Conservation (phyloP, 2,797 vertebrate species). For the Pipistrellus pipistrellus region DNA sequence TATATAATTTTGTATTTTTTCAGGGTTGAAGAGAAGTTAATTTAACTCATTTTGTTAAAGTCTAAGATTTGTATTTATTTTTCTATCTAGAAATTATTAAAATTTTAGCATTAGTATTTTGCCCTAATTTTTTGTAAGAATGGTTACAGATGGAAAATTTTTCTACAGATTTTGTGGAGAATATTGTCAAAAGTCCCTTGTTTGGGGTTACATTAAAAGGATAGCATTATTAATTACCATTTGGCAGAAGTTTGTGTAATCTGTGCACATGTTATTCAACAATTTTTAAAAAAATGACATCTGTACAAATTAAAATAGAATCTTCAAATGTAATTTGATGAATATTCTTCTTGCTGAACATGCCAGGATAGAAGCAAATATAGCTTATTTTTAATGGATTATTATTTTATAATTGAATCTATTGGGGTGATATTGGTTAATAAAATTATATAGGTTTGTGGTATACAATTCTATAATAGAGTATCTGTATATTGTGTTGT, state of each 20-base stretch:
- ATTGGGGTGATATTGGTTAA: background rate
- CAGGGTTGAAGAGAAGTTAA: constrained; percentile 49
- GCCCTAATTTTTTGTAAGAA: constrained; percentile 67
- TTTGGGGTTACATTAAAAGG: constrained; percentile 45
- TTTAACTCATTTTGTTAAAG: background rate
- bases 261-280: constrained; percentile 77
- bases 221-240: constrained; percentile 79
- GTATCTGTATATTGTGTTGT: background rate
- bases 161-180: constrained; percentile 52
- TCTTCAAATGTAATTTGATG: constrained; percentile 58
- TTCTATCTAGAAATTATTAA: constrained; percentile 1
- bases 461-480: background rate
- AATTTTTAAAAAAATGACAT: constrained; percentile 59
- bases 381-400: background rate
- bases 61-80: constrained; percentile 44
- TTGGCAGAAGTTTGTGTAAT: constrained; percentile 77
- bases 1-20: background rate
- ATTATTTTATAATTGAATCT: background rate
- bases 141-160: background rate
- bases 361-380: background rate
- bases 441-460: background rate
- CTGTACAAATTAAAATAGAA: constrained; percentile 74
- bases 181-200: constrained; percentile 73
- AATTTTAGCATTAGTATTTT: background rate
- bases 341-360: background rate